Conservation (phyloP, 1,140 invertebrate genomes). For the Habropoda laboriosa region DNA sequence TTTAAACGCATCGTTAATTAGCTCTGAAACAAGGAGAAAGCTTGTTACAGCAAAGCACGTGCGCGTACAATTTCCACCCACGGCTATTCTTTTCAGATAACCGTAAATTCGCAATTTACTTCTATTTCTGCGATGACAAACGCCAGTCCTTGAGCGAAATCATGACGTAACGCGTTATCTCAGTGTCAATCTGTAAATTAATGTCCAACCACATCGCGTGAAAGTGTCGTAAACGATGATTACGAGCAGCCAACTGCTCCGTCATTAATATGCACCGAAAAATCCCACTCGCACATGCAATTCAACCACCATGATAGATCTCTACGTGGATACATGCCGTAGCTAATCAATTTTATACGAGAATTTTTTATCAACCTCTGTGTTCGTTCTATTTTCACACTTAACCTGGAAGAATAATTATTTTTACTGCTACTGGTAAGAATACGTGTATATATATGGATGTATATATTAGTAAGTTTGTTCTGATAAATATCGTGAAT, state of each 20-base stretch:
- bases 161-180: slow-evolving; percentile 18
- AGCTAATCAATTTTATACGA: neutral
- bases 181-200: slow-evolving; percentile 31
- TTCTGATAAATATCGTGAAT: neutral
- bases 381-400: neutral
- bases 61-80: neutral
- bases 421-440: too few relatives aligned
- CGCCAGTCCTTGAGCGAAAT: neutral
- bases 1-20: neutral
- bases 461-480: too few relatives aligned
- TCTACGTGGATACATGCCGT: neutral
- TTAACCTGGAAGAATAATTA: neutral
- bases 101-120: slow-evolving; percentile 23
- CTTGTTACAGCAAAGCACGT: neutral
- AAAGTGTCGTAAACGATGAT: slow-evolving; percentile 16
- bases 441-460: too few relatives aligned
- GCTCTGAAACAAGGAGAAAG: neutral
- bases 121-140: slow-evolving; percentile 10
- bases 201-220: slow-evolving; percentile 22
- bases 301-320: neutral
- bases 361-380: too few relatives aligned
- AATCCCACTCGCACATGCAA: neutral
- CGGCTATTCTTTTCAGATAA: slow-evolving; percentile 10
- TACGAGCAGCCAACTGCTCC: neutral
- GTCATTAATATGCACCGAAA: neutral